Base-by-base conservation (phyloP, 2,888 invertebrate species). In the Trissolcus japonicus region DNA sequence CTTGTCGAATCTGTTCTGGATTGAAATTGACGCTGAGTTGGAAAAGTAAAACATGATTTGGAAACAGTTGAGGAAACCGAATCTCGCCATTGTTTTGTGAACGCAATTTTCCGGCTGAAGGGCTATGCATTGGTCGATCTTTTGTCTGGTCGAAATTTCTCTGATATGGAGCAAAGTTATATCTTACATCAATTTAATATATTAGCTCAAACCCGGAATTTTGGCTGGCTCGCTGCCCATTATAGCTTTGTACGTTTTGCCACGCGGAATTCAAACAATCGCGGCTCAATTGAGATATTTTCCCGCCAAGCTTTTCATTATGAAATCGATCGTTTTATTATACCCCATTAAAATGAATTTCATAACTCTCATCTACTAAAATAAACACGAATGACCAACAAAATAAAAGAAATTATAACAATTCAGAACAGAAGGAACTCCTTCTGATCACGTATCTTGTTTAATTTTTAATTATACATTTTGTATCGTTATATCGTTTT, bases 181-280 rank as follows among this genome's bases (percentile, higher is more conserved):
- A 35, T 54, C 53, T 63, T 54, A 63, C 46, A 54, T 54, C 43
- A 63, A 54, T 63, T 54, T 19, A 63, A 66, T 62, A 62, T 53
- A 62, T 62, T 50, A 43, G 46, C 66, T 25, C 35, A 43, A 57
- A 46, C 13, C 40, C 16, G 35, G 57, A 25, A 57, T 66, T 57
- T 57, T 35, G 19, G 66, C 57, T 67, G 67, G 67, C 67, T 25
- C 29, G 6, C n/a, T 43, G 59, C 67, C 67, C 57, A 35, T 35
- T 35, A 53, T 67, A 51, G 41, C 59, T 51, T 50, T 41, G 29
- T 51, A 16, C 66, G 40, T 57, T 57, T 46, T 11, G 13, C 50
- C 40, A 17, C 11, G n/a, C 11, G 16, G 35, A 67, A 59, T 51
- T 53, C 67, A 53, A 59, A 51, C 59, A 67, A 67, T 6, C 56